phyloP scores from a whole-genome alignment of 1,140 invertebrate species.

The Manduca sexta region DNA sequence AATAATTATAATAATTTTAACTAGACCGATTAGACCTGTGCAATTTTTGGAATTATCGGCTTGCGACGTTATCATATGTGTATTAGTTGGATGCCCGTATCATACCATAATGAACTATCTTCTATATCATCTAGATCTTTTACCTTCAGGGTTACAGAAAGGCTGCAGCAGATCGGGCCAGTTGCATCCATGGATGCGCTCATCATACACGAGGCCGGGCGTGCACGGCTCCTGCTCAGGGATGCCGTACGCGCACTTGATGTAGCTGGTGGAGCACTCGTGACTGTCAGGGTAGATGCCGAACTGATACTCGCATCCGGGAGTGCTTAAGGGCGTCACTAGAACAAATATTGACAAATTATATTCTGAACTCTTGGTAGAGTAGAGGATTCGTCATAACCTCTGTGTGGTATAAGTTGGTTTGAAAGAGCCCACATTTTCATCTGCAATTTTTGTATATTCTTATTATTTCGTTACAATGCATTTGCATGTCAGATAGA shows the following conservation, averaged over 20 bases:
- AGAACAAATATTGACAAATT: slow-evolving; percentile 29
- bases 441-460: not conserved
- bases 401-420: not conserved
- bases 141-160: slow-evolving; percentile 90
- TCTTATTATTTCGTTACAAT: too few relatives aligned
- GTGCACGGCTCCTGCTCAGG: slow-evolving; percentile 87
- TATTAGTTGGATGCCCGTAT: too few relatives aligned
- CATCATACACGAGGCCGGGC: slow-evolving; percentile 90
- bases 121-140: too few relatives aligned
- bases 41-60: too few relatives aligned
- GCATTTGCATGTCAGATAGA: too few relatives aligned
- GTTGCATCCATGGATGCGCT: slow-evolving; percentile 90
- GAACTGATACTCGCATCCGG: slow-evolving; percentile 91
- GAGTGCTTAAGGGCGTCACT: slow-evolving; percentile 85
- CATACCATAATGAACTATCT: too few relatives aligned
- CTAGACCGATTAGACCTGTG: too few relatives aligned
- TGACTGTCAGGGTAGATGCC: slow-evolving; percentile 87
- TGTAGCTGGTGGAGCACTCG: slow-evolving; percentile 88
- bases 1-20: too few relatives aligned
- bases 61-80: too few relatives aligned
- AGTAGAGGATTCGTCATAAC: not conserved
- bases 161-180: slow-evolving; percentile 93
- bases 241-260: slow-evolving; percentile 89
- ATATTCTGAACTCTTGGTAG: not conserved
- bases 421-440: not conserved